Percentiles rank a stretch among this genome's conserved stretches.
Evolutionary conservation across 2,113 vertebrate species (phyloP).

Genomic region (Rhinolophus ferrumequinum): DNA sequence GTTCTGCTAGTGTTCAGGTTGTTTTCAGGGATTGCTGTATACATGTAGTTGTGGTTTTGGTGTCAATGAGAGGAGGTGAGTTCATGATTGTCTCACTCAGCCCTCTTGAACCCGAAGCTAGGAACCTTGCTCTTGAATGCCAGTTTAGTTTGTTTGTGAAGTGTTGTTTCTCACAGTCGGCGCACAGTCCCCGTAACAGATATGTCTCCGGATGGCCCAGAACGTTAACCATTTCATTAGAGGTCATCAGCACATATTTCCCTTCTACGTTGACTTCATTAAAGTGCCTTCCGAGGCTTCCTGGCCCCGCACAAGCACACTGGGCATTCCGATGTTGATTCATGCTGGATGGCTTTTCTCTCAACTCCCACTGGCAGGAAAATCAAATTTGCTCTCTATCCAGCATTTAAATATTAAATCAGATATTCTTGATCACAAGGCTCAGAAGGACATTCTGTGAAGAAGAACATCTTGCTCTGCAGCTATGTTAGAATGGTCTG

Average conservation of each 20-base stretch:
- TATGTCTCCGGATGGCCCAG: background rate
- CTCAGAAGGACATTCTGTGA: background rate
- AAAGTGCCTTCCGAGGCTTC: background rate
- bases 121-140: background rate
- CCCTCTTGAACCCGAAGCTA: background rate
- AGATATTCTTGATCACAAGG: background rate
- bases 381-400: conserved; percentile 37
- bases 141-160: background rate
- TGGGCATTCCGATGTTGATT: background rate
- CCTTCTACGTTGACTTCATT: background rate
- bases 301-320: background rate
- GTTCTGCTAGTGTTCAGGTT: background rate
- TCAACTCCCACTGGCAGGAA: conserved; percentile 14
- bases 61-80: background rate
- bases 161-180: background rate
- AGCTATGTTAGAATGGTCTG: background rate
- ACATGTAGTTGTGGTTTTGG: background rate
- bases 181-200: background rate
- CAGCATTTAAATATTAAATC: conserved; percentile 33
- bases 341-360: background rate
- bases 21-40: background rate
- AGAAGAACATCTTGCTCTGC: background rate
- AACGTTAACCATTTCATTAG: background rate
- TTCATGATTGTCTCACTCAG: background rate
- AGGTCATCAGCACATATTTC: background rate